phyloP scores from a whole-genome alignment of 2,888 invertebrate species.

The Sussaba pulchella region DNA sequence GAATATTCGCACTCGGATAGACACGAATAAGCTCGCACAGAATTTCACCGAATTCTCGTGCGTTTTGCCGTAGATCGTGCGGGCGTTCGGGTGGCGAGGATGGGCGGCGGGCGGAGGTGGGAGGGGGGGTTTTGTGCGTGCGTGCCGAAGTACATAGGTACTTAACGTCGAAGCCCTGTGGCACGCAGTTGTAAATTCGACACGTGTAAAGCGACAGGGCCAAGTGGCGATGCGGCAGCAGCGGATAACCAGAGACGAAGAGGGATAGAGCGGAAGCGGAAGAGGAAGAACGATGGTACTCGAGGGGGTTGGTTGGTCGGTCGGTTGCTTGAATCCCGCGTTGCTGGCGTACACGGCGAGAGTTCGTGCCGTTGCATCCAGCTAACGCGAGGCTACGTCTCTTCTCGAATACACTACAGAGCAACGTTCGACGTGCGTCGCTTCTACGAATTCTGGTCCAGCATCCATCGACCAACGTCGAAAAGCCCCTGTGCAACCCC shows the following conservation, averaged over 20 bases:
- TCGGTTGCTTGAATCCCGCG: too few species aligned
- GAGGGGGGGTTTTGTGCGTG: background rate
- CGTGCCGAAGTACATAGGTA: slow-evolving; percentile 42
- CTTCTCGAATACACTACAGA: background rate
- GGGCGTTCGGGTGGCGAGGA: background rate
- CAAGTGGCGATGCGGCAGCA: too few species aligned
- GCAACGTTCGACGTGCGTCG: slow-evolving; percentile 1
- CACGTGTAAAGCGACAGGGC: slow-evolving; percentile 10
- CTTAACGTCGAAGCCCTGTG: slow-evolving; percentile 26
- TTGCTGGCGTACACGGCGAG: background rate
- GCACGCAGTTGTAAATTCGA: slow-evolving; percentile 23
- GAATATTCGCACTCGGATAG: background rate
- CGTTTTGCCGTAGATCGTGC: background rate
- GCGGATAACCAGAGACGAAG: background rate
- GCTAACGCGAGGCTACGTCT: background rate
- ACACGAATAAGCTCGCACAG: background rate
- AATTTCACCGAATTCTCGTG: background rate
- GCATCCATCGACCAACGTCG: background rate
- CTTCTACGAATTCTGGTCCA: slow-evolving; percentile 5
- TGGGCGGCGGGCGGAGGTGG: too few species aligned
- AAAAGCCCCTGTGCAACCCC: slow-evolving; percentile 33
- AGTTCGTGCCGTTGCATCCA: slow-evolving; percentile 18
- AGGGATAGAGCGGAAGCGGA: background rate
- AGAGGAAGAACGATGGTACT: background rate
- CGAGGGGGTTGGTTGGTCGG: slow-evolving; percentile 8